Conservation (phyloP, 2,888 invertebrate genomes). For the Eupithecia tripunctaria region DNA sequence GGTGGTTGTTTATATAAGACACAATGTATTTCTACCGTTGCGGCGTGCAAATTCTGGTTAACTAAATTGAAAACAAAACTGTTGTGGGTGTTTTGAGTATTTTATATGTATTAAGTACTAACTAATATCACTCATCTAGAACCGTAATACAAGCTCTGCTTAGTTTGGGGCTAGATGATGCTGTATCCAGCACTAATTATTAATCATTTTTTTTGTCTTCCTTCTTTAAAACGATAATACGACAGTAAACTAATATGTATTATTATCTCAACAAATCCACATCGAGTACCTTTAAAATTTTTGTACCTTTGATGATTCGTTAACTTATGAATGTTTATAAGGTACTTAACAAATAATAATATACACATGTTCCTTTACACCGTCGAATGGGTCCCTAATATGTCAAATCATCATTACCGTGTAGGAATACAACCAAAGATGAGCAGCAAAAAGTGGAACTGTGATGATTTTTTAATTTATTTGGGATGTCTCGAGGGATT, state of each 20-base stretch:
- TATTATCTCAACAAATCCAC: background rate
- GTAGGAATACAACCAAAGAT: slow-evolving; percentile 42
- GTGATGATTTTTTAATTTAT: slow-evolving; percentile 76
- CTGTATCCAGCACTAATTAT: too few species aligned
- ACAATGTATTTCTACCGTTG: too few species aligned
- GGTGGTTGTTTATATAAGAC: too few species aligned
- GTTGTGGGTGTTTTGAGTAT: too few species aligned
- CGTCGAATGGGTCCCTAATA: slow-evolving; percentile 32
- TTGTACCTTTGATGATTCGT: slow-evolving; percentile 6
- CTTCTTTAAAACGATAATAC: background rate
- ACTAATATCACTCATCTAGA: too few species aligned
- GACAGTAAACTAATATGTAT: background rate
- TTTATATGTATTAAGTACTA: too few species aligned
- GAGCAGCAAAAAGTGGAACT: slow-evolving; percentile 55
- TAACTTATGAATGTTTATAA: slow-evolving; percentile 2
- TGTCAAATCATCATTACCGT: slow-evolving; percentile 52
- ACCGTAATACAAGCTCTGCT: too few species aligned
- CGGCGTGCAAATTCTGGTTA: too few species aligned
- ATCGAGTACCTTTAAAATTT: background rate
- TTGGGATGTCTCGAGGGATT: slow-evolving; percentile 60
- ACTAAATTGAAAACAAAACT: too few species aligned
- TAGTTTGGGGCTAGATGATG: too few species aligned
- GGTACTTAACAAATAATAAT: slow-evolving; percentile 4
- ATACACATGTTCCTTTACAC: background rate
- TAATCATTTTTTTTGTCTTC: background rate